These are phyloP conservation scores for Catostylus mosaicus DNA, from an alignment of 30 jellyfish, hydroid and myxozoan species.

Conservation along the genomic window DNA sequence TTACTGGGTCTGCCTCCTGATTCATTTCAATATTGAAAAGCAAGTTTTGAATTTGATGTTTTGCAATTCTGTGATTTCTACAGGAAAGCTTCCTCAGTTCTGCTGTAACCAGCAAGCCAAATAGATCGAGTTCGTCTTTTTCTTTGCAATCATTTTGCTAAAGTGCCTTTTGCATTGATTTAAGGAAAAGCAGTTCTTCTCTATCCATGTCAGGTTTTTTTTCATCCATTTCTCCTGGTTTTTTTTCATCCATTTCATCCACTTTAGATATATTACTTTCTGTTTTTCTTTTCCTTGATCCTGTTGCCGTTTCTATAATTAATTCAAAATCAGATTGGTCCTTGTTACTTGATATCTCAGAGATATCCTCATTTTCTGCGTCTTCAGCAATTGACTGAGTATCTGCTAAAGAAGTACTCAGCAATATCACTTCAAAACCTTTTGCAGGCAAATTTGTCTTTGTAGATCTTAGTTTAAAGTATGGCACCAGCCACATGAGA, in stretches of 20 bases:
- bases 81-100: conserved; percentile 20
- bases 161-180: conserved; percentile 36
- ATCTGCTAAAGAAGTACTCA: conserved; percentile 19
- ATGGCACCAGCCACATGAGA: not conserved
- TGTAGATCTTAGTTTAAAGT: not conserved
- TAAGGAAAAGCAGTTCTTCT: conserved; percentile 43
- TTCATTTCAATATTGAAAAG: conserved; percentile 24
- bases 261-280: conserved; percentile 11
- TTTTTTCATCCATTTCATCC: no score
- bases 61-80: conserved; percentile 21
- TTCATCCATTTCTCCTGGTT: conserved; percentile 37
- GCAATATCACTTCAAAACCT: not conserved
- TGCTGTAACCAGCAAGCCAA: conserved; percentile 35
- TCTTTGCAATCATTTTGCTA: conserved; percentile 2
- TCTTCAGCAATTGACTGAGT: conserved; percentile 6
- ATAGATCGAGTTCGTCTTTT: conserved; percentile 27
- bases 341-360: not conserved
- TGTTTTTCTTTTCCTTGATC: not conserved
- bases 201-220: conserved; percentile 33
- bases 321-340: not conserved
- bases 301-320: not conserved
- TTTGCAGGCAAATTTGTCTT: not conserved
- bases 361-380: conserved; percentile 3
- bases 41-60: conserved; percentile 23
- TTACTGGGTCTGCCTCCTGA: conserved; percentile 21